These are phyloP conservation scores for Belgica antarctica DNA, from an alignment of 2,888 invertebrate genomes.

Conservation along the genomic window DNA sequence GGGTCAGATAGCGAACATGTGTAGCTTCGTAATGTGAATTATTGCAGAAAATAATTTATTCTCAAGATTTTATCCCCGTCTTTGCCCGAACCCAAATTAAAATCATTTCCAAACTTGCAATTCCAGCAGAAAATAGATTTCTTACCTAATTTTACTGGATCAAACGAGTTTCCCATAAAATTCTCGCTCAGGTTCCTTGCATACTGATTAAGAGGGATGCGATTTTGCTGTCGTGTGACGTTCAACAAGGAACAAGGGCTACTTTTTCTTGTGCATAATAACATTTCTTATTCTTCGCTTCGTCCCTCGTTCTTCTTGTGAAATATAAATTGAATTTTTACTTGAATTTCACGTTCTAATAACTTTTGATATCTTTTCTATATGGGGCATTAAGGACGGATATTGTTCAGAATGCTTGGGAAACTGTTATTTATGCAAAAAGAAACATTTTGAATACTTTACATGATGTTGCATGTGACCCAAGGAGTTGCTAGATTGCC, in stretches of 20 bases:
- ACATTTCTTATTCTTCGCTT: neutral
- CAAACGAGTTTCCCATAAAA: slow-evolving; percentile 21
- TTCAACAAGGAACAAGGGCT: slow-evolving; percentile 28
- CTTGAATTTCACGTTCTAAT: slow-evolving; percentile 38
- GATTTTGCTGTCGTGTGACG: slow-evolving; percentile 32
- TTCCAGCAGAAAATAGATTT: slow-evolving; percentile 16
- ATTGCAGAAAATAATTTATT: slow-evolving; percentile 17
- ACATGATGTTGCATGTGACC: neutral
- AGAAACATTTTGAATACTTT: neutral
- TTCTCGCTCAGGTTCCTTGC: slow-evolving; percentile 24
- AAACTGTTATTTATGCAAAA: slow-evolving; percentile 25
- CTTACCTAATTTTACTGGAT: slow-evolving; percentile 8
- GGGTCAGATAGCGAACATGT: slow-evolving; percentile 31
- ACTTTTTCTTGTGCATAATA: slow-evolving; percentile 38
- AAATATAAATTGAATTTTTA: slow-evolving; percentile 21
- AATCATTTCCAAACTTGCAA: slow-evolving; percentile 18
- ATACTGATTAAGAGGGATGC: slow-evolving; percentile 39
- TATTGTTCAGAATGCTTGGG: neutral
- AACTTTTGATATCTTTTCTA: slow-evolving; percentile 37
- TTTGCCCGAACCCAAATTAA: neutral
- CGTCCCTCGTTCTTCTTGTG: neutral
- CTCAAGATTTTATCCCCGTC: neutral
- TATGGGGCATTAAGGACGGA: neutral
- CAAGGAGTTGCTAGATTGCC: neutral
- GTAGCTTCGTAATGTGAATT: slow-evolving; percentile 19